Conservation (phyloP, 2,888 invertebrate species). For the Lacanobia wlatinum region DNA sequence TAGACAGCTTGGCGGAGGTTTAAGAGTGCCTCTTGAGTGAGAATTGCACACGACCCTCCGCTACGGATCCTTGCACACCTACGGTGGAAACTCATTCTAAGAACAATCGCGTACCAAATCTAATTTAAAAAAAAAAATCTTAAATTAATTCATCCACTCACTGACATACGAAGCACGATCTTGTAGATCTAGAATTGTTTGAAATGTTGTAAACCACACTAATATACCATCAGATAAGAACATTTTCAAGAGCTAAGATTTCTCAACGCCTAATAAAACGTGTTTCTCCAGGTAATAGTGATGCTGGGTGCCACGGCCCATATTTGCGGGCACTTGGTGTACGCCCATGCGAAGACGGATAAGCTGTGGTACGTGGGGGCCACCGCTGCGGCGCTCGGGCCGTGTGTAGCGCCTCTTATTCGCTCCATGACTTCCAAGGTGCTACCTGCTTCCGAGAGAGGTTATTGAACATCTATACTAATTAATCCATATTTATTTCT, state of each 20-base stretch:
- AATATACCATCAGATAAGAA: background rate
- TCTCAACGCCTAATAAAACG: background rate
- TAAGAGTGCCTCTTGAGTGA: too few species aligned
- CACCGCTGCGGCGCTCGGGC: conserved; percentile 94
- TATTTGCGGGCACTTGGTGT: conserved; percentile 92
- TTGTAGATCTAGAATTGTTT: background rate
- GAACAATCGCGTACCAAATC: background rate
- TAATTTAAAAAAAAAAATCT: background rate
- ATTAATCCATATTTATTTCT: background rate
- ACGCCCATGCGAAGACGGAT: conserved; percentile 90
- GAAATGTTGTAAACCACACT: background rate
- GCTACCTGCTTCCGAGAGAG: conserved; percentile 93
- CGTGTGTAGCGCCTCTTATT: conserved; percentile 94
- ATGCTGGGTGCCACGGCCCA: conserved; percentile 94
- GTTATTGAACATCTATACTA: conserved; percentile 70
- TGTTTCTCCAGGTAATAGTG: conserved; percentile 90
- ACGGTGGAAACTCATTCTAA: background rate
- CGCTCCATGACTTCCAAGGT: conserved; percentile 96
- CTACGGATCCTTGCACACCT: background rate
- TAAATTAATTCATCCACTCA: background rate
- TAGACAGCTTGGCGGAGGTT: too few species aligned
- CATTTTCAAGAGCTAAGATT: background rate
- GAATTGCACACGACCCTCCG: background rate
- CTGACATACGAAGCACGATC: background rate
- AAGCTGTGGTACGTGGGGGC: conserved; percentile 93